Evolutionary conservation across 1,140 invertebrate genomes (phyloP).

Genomic region (Leptopilina boulardi): DNA sequence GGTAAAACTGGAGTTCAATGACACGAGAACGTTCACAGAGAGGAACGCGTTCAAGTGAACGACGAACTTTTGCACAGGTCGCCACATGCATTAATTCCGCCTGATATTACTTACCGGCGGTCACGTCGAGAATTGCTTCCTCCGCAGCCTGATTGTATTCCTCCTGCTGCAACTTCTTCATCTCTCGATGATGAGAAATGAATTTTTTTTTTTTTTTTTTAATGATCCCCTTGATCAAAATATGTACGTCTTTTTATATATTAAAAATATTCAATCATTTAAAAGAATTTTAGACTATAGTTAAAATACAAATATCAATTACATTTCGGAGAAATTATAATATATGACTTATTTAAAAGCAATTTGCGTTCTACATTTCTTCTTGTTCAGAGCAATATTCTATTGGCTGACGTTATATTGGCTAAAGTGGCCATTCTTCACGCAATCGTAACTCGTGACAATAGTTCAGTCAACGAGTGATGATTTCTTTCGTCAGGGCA

Average conservation of each 20-base stretch:
- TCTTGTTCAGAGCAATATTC: background rate
- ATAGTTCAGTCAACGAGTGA: conserved; percentile 9
- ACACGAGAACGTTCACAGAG: conserved; percentile 44
- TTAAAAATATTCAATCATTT: too few species aligned
- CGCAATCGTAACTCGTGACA: conserved; percentile 20
- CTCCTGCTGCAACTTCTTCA: conserved; percentile 44
- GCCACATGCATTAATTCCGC: conserved; percentile 48
- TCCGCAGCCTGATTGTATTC: conserved; percentile 42
- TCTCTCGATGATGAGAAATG: conserved; percentile 43
- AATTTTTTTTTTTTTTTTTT: background rate
- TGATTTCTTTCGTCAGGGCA: conserved; percentile 29
- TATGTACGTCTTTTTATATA: background rate
- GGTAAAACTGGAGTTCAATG: conserved; percentile 49
- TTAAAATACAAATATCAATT: too few species aligned
- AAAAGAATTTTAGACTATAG: too few species aligned
- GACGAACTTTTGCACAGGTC: conserved; percentile 42
- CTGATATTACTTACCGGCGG: conserved; percentile 48
- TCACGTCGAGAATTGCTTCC: conserved; percentile 46
- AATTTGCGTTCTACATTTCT: background rate
- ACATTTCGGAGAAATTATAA: too few species aligned
- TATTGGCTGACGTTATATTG: conserved; percentile 7
- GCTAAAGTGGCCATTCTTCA: conserved; percentile 23
- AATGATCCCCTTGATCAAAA: conserved; percentile 40
- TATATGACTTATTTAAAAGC: background rate
- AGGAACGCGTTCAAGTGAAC: conserved; percentile 22